These are phyloP conservation scores for Eupithecia subumbrata DNA, from an alignment of 2,888 invertebrate genomes.

Conservation along the genomic window DNA sequence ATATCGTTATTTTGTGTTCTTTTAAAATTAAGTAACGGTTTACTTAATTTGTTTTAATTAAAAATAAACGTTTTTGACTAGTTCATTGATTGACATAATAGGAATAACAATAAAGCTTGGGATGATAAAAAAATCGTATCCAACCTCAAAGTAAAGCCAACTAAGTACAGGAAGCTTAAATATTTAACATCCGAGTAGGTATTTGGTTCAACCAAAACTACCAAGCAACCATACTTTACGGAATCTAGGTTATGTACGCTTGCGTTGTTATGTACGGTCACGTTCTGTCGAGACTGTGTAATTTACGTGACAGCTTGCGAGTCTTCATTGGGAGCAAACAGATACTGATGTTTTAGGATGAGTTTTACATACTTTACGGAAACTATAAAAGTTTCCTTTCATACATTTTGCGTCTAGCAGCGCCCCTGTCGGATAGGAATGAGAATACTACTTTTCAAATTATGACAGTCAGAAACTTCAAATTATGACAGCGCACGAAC, in stretches of 20 bases:
- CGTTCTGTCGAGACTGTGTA: conserved; percentile 44
- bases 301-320: conserved; percentile 30
- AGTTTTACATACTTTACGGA: neutral
- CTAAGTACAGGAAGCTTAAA: neutral
- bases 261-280: conserved; percentile 42
- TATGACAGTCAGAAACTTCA: neutral
- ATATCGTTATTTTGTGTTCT: too few species aligned
- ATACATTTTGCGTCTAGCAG: neutral
- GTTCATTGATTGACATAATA: too few species aligned
- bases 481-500: too few species aligned
- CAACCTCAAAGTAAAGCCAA: too few species aligned
- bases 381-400: neutral
- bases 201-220: neutral
- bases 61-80: too few species aligned
- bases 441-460: neutral
- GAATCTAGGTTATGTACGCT: conserved; percentile 43
- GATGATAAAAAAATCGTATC: too few species aligned
- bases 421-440: neutral
- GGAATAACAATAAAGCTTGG: too few species aligned
- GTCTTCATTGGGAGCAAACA: conserved; percentile 31
- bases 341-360: conserved; percentile 17
- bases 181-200: neutral
- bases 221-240: conserved; percentile 26
- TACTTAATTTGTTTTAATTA: too few species aligned
- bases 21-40: too few species aligned